Percentiles rank a stretch among this genome's conserved stretches.
phyloP scores from a whole-genome alignment of 2,888 invertebrate genomes.

The Andrena bucephala region DNA sequence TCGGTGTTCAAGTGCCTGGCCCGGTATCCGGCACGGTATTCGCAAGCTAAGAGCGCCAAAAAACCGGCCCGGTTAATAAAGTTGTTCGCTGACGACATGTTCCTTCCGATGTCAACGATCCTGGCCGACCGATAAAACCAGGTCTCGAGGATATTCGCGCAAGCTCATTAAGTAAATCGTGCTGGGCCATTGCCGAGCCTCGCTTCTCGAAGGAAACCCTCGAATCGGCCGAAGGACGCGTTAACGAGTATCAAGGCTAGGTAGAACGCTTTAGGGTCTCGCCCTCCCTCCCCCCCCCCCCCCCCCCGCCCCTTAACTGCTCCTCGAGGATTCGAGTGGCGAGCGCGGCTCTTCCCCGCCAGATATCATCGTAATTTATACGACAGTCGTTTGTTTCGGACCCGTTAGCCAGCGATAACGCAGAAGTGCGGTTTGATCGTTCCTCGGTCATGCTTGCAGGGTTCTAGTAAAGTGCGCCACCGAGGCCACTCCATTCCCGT shows the following conservation, averaged over 20 bases:
- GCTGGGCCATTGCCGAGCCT: constrained; percentile 31
- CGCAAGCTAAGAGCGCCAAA: background rate
- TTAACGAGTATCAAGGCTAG: constrained; percentile 67
- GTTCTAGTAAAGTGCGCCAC: constrained; percentile 30
- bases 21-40: no score
- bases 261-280: constrained; percentile 30
- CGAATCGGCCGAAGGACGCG: constrained; percentile 52
- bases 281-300: background rate
- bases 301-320: constrained; percentile 24
- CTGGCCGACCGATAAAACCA: constrained; percentile 53
- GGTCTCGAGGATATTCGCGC: constrained; percentile 41
- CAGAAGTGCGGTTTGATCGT: constrained; percentile 71
- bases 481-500: constrained; percentile 38
- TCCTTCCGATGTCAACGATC: constrained; percentile 41
- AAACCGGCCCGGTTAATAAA: constrained; percentile 39
- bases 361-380: constrained; percentile 77
- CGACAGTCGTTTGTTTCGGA: constrained; percentile 76
- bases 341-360: constrained; percentile 28
- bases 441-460: constrained; percentile 34
- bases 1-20: no score
- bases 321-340: constrained; percentile 55
- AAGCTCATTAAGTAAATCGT: constrained; percentile 66
- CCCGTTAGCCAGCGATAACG: constrained; percentile 68
- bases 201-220: constrained; percentile 32
- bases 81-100: constrained; percentile 23